These are phyloP conservation scores for Rhineura floridana DNA, from an alignment of 2,113 vertebrate species.

Conservation along the genomic window DNA sequence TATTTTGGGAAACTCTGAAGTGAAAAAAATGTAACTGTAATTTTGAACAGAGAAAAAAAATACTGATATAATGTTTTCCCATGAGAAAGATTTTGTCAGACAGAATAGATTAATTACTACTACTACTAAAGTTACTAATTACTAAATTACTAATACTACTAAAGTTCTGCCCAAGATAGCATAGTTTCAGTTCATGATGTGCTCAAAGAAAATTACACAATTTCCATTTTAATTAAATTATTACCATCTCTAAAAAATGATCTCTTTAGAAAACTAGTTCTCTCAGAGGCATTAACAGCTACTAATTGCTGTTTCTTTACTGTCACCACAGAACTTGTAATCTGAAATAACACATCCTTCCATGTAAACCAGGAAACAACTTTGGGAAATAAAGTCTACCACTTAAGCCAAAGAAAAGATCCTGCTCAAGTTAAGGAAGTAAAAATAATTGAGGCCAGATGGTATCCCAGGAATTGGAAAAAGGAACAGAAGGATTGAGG, in stretches of 20 bases:
- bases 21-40: neutral
- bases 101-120: neutral
- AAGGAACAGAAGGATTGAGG: neutral
- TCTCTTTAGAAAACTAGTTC: neutral
- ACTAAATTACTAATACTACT: no score
- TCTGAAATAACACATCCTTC: conserved; percentile 34
- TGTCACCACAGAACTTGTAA: neutral
- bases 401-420: conserved; percentile 27
- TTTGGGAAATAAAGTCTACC: conserved; percentile 42
- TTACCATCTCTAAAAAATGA: neutral
- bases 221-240: neutral
- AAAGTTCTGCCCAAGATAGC: no score
- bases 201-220: neutral
- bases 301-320: conserved; percentile 11
- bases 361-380: conserved; percentile 32
- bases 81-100: neutral
- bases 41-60: neutral
- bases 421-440: conserved; percentile 45
- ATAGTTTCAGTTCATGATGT: neutral
- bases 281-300: neutral
- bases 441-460: conserved; percentile 46
- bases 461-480: neutral
- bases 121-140: no score
- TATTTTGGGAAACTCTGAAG: neutral
- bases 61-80: neutral